Base-by-base conservation (phyloP, 1,140 invertebrate genomes). In the Andrena cerasifolii region DNA sequence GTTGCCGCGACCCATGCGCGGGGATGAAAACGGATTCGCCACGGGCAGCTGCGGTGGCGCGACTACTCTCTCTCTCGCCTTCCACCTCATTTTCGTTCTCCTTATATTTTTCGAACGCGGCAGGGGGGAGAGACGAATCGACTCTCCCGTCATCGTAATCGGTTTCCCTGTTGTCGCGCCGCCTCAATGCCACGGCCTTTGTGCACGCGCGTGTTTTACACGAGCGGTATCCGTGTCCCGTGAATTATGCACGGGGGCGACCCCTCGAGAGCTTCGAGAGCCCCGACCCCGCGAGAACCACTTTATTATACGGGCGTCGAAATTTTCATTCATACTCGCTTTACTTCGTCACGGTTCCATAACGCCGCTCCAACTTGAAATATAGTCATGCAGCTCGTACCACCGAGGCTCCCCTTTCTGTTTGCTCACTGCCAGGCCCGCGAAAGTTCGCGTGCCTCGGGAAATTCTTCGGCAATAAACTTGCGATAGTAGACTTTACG, bases 21-120 rank as follows among this genome's bases (percentile, higher is more conserved):
- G 21, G 28, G 73, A 18, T 76, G 12, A 74, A 81, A 87, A 85
- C 75, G 78, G 84, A 93, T 93, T 93, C 84, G 92, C 85, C 75
- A 92, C 88, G 91, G 91, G 82, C 92, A 93, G 92, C 91, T 92
- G 91, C 79, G 74, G 74, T 73, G 65, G 65, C 79, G 72, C 79
- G 59, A 82, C 73, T 80, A 68, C 72, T 59, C 74, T 71, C 72
- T 59, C 74, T 54, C 59, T 54, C 63, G 71, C 59, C 71, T 84
- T 54, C 56, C 8, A 51, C 10, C 45, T 78, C 68, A 31, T 80
- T 84, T 77, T 72, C 66, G 24, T 70, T 36, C 58, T 65, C 49
- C 53, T 53, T 58, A 84, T 66, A 80, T 78, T 78, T 73, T 3
- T 14, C 5, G 33, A 24, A 3, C 33, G 76, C 80, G 80, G 80